Percentiles rank a stretch among this genome's conserved stretches.
phyloP scores from a whole-genome alignment of 2,797 vertebrate species.

The Betta splendens region DNA sequence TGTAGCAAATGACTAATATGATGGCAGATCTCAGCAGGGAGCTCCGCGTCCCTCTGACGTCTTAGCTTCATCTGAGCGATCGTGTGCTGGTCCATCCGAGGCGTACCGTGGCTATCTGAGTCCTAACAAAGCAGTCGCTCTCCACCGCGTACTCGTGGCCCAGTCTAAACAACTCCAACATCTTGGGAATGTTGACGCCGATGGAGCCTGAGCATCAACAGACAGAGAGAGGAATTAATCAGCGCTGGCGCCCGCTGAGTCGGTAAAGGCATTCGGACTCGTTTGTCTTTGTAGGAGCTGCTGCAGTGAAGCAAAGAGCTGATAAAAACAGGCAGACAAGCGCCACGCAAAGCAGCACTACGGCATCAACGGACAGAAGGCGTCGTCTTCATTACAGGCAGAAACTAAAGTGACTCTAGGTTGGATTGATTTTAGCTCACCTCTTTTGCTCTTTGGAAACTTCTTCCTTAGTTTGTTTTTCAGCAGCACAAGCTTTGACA shows the following conservation, averaged over 20 bases:
- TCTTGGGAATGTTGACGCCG: constrained; percentile 83
- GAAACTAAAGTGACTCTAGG: too few species aligned
- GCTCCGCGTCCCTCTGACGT: too few species aligned
- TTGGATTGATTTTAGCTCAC: constrained; percentile 67
- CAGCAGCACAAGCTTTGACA: constrained; percentile 83
- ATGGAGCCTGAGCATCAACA: constrained; percentile 81
- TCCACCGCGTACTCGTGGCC: constrained; percentile 87
- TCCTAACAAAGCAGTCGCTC: constrained; percentile 76
- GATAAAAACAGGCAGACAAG: not conserved
- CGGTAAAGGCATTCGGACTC: not conserved
- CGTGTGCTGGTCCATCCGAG: not conserved
- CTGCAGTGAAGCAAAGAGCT: too few species aligned
- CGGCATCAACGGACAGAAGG: not conserved
- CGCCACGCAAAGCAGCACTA: not conserved
- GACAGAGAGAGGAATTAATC: constrained; percentile 2
- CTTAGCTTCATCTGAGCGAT: too few species aligned
- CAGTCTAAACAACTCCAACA: constrained; percentile 85
- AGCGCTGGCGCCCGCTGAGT: not conserved
- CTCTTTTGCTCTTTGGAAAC: constrained; percentile 87
- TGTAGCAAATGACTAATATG: too few species aligned
- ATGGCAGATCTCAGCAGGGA: too few species aligned
- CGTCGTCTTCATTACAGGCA: not conserved
- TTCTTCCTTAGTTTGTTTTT: constrained; percentile 88
- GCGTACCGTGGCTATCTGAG: constrained; percentile 88
- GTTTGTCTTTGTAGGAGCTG: not conserved